Evolutionary conservation across 2,113 vertebrate species (phyloP), one percentile per base, ranked within the genome.

Genomic region (Crotalus viridis): DNA sequence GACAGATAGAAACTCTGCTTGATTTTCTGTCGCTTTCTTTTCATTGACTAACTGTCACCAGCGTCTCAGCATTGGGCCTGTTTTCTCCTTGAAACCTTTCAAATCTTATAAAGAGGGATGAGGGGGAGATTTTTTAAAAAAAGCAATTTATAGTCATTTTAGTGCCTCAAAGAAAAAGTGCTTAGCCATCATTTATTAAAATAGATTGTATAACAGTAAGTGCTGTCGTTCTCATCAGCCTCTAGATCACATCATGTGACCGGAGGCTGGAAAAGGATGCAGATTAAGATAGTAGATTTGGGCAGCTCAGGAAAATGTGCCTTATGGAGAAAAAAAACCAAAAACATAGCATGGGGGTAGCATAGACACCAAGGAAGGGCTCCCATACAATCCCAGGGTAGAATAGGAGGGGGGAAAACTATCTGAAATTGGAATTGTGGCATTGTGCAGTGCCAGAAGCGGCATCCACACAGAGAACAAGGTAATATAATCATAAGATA

Each of bases 21-120:
- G 93, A 52, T 1, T 0, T 90, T 97, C 93, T 93, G 94, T 96
- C 92, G 86, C 33, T 12, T 87, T 93, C 55, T 93, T 92, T 95
- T 93, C 96, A 96, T 96, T 97, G 97, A 97, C 97, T 97, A 96
- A 91, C 97, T 97, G 97, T 97, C 98, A 97, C 94, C 90, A 28
- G 81, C 17, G 22, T 90, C 95, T 95, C 97, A 97, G 0, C 22
- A 54, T 96, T 90, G 81, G 95, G 91, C 93, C 94, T 89, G 93
- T 92, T 96, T 96, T 97, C 96, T 97, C 95, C 96, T 97, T 92
- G 88, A 97, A 95, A 91, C 46, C 93, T 91, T 95, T 92, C 87
- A 96, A 97, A 96, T 94, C 94, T 94, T 94, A 94, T 95, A 96
- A 90, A 93, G n/a, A 93, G 74, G 13, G 21, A 64, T 10, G 52